A percentile compares a stretch with the other conserved stretches of the same genome.
Conservation (phyloP, 2,888 invertebrate species). For the Stenoptilia bipunctidactyla region DNA sequence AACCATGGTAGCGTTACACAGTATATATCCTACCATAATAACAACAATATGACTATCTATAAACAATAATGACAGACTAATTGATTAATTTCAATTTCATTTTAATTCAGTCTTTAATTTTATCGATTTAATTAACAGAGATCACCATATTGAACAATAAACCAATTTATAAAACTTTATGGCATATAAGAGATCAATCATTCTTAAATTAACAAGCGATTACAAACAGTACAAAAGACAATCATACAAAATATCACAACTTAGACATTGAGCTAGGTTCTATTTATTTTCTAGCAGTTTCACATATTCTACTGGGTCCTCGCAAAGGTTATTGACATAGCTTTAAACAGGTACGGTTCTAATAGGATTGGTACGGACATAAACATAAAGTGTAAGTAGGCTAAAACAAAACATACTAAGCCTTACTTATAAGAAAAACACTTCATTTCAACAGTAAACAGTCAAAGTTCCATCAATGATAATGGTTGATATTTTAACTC, state of each 20-base stretch:
- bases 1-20: neutral
- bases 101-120: conserved; percentile 60
- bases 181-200: conserved; percentile 9
- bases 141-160: conserved; percentile 3
- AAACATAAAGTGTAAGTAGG: too few relatives aligned
- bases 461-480: too few relatives aligned
- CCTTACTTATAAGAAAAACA: too few relatives aligned
- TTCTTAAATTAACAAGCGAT: conserved; percentile 14
- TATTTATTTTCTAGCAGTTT: neutral
- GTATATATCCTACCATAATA: conserved; percentile 21
- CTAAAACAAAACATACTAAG: too few relatives aligned
- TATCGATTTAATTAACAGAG: conserved; percentile 27
- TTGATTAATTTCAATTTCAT: conserved; percentile 58
- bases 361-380: too few relatives aligned
- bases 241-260: conserved; percentile 33
- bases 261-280: conserved; percentile 39
- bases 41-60: conserved; percentile 30
- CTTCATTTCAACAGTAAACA: too few relatives aligned
- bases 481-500: too few relatives aligned
- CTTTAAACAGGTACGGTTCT: too few relatives aligned
- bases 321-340: too few relatives aligned
- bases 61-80: conserved; percentile 51
- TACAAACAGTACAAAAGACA: conserved; percentile 16
- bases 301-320: too few relatives aligned
- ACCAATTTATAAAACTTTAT: conserved; percentile 7